These are phyloP conservation scores for Bombyx mandarina DNA, from an alignment of 1,140 invertebrate species.

Conservation along the genomic window DNA sequence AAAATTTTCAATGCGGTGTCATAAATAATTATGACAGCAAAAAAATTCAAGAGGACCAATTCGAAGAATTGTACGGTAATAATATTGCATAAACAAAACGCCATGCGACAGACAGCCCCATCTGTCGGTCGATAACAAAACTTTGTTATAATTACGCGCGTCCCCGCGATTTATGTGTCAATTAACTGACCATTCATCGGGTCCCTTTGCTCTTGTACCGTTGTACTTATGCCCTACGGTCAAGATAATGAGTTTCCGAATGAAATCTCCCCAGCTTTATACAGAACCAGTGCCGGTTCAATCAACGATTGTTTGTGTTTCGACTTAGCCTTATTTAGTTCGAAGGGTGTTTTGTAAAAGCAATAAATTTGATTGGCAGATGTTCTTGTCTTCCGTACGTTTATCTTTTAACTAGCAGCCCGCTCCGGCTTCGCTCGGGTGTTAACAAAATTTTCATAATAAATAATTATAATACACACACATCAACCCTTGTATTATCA, in stretches of 20 bases:
- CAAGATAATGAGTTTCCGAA: background rate
- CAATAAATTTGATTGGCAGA: slow-evolving; percentile 33
- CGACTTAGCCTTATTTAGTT: slow-evolving; percentile 41
- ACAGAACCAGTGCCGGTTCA: slow-evolving; percentile 20
- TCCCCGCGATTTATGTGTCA: slow-evolving; percentile 56
- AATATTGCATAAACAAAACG: slow-evolving; percentile 35
- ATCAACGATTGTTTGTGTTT: slow-evolving; percentile 63
- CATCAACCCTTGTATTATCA: too few species aligned
- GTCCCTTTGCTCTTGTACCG: slow-evolving; percentile 20
- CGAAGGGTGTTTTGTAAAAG: slow-evolving; percentile 22
- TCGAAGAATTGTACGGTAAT: slow-evolving; percentile 26
- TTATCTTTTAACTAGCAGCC: slow-evolving; percentile 39
- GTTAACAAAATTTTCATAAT: too few species aligned
- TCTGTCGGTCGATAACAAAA: slow-evolving; percentile 22
- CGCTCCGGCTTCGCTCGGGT: too few species aligned
- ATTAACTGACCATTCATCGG: slow-evolving; percentile 64
- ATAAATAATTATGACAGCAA: slow-evolving; percentile 30
- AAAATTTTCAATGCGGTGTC: slow-evolving; percentile 28
- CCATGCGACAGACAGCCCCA: slow-evolving; percentile 31
- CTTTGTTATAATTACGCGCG: slow-evolving; percentile 20
- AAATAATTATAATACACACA: too few species aligned
- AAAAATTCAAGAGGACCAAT: slow-evolving; percentile 29
- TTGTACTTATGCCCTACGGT: background rate
- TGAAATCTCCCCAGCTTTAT: background rate
- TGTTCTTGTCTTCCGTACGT: slow-evolving; percentile 16